These are phyloP conservation scores for Isaurus tuberculatus DNA, from an alignment of 92 coral and sea anemone genomes.

Conservation along the genomic window DNA sequence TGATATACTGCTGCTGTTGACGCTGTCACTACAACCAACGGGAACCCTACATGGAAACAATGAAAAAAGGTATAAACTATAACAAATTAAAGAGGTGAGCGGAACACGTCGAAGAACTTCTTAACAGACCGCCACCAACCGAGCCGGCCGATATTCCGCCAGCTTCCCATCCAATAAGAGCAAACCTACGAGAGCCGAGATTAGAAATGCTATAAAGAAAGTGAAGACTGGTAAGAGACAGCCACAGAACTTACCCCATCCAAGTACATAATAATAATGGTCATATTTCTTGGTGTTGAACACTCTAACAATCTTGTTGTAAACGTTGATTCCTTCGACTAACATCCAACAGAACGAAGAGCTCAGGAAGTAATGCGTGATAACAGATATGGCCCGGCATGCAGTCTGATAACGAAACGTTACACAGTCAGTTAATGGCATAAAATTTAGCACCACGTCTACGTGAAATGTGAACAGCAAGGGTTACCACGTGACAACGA, in stretches of 20 bases:
- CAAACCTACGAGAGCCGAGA: no score
- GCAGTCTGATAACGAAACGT: slow-evolving; percentile 55
- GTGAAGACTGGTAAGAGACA: not conserved
- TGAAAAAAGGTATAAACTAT: not conserved
- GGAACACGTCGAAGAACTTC: no score
- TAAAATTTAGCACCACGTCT: no score
- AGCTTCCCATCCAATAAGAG: no score
- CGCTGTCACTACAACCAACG: slow-evolving; percentile 67
- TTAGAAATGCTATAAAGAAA: no score
- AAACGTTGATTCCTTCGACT: slow-evolving; percentile 90
- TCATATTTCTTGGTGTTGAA: slow-evolving; percentile 84
- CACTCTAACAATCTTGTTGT: slow-evolving; percentile 88
- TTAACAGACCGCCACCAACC: no score
- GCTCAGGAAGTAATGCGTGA: slow-evolving; percentile 83
- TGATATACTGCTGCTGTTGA: slow-evolving; percentile 75
- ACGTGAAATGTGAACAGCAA: no score
- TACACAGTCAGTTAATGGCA: not conserved
- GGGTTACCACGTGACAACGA: no score
- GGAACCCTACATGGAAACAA: slow-evolving; percentile 54
- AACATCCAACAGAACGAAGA: slow-evolving; percentile 95
- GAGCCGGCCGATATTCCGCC: no score
- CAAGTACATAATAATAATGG: slow-evolving; percentile 68
- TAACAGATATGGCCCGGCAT: slow-evolving; percentile 76
- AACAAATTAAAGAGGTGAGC: no score
- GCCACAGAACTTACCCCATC: slow-evolving; percentile 78